These are phyloP conservation scores for Sturnus vulgaris DNA, from an alignment of 2,113 vertebrate genomes.

Conservation along the genomic window DNA sequence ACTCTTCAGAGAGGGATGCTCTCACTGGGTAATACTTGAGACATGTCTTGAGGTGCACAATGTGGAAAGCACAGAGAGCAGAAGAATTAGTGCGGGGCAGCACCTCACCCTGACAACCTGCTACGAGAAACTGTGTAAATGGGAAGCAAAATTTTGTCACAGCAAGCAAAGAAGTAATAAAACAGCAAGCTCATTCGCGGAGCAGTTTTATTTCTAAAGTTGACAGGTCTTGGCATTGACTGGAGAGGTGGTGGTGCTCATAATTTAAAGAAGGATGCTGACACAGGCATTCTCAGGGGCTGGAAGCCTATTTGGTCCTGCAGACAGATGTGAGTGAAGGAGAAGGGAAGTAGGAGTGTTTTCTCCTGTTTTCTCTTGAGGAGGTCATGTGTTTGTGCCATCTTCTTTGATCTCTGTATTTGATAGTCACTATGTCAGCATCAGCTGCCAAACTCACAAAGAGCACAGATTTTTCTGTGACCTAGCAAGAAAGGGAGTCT, in stretches of 20 bases:
- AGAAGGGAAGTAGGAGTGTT: neutral
- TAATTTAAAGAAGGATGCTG: neutral
- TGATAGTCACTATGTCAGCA: neutral
- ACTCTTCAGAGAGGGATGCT: neutral
- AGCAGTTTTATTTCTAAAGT: neutral
- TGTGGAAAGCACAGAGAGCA: neutral
- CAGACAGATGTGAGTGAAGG: neutral
- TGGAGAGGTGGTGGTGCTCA: neutral
- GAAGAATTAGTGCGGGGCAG: neutral
- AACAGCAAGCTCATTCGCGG: neutral
- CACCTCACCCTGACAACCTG: neutral
- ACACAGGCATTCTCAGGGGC: neutral
- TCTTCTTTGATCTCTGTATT: neutral
- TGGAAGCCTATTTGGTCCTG: neutral
- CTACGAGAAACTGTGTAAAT: neutral
- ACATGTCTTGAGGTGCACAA: neutral
- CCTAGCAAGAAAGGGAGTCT: neutral
- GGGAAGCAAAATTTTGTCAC: neutral
- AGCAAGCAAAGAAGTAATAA: neutral
- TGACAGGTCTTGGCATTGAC: neutral
- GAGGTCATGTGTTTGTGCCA: fast-evolving
- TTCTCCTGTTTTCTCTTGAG: neutral
- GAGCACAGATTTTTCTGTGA: neutral
- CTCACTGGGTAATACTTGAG: neutral
- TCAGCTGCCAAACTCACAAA: neutral